Percentiles rank a stretch among this genome's conserved stretches.
Conservation (phyloP, 2,113 vertebrate species). For the Scopus umbretta region DNA sequence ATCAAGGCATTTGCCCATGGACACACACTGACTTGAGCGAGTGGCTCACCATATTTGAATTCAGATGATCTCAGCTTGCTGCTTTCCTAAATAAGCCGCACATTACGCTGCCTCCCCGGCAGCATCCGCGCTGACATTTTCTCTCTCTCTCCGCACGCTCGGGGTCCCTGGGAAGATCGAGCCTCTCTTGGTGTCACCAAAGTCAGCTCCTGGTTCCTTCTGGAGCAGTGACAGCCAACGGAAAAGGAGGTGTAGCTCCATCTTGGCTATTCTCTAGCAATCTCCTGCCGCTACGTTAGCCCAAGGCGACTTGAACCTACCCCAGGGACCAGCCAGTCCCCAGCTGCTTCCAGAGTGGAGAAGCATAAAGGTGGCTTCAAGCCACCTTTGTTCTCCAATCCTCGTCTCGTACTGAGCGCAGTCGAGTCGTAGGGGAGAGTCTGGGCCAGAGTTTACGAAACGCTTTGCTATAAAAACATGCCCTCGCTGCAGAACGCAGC, state of each 20-base stretch:
- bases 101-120: background rate
- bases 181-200: background rate
- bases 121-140: background rate
- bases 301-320: background rate
- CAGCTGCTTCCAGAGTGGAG: background rate
- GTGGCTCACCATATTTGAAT: background rate
- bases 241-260: background rate
- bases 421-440: background rate
- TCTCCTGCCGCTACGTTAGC: background rate
- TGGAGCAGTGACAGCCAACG: background rate
- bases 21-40: background rate
- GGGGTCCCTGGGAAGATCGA: background rate
- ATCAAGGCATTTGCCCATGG: constrained; percentile 12
- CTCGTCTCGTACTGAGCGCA: background rate
- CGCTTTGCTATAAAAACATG: background rate
- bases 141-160: background rate
- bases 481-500: background rate
- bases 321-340: constrained; percentile 4
- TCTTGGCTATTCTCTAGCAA: background rate
- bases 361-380: constrained; percentile 34
- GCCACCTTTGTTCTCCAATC: constrained; percentile 49
- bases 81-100: background rate
- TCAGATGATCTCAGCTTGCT: background rate
- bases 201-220: background rate
- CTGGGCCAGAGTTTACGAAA: constrained; percentile 1